Base-by-base conservation (phyloP, 2,888 invertebrate species). In the Apotomis betuletana region DNA sequence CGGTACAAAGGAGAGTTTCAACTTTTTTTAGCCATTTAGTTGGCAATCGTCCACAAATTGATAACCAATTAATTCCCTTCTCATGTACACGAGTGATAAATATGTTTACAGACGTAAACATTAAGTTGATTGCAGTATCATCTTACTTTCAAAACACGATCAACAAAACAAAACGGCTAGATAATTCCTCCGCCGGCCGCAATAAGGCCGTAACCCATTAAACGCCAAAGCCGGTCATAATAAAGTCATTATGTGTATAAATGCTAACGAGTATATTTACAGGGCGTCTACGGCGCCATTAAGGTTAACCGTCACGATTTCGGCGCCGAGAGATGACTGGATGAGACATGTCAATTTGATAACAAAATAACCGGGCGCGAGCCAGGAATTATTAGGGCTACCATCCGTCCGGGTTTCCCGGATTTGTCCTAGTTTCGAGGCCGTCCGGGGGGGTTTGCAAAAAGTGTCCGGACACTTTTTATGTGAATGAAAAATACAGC, bases 161-260 rank as follows among this genome's bases (percentile, higher is more conserved):
- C 46, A 15, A 12, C 41, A 41, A 63, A 63, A 65, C n/a, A 65
- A 55, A 44, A 52, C 54, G 15, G n/a, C 54, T 65, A 57, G 61
- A 67, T 58, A 57, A 71, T 71, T 67, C 46, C 52, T 67, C 49
- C 54, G 64, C 15, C 63, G 61, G 44, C 68, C 36, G 72, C 74
- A 46, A 75, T 75, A 72, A 67, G 67, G 55, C 70, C 69, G 74
- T 77, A 74, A 77, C 78, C 77, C 78, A 80, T 83, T 80, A 83
- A 83, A 78, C 78, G 75, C 75, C 70, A 70, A 76, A 80, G 82
- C 77, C 79, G 83, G 79, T 85, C 86, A 85, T 90, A 91, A 91
- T 91, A 90, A 89, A 91, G 87, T 85, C 88, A 90, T 92, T 91
- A 91, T 83, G 82, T 80, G 87, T 83, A 87, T 89, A 87, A 90